Conservation (phyloP, 2,888 invertebrate species). For the Sphaerophoria taeniata region DNA sequence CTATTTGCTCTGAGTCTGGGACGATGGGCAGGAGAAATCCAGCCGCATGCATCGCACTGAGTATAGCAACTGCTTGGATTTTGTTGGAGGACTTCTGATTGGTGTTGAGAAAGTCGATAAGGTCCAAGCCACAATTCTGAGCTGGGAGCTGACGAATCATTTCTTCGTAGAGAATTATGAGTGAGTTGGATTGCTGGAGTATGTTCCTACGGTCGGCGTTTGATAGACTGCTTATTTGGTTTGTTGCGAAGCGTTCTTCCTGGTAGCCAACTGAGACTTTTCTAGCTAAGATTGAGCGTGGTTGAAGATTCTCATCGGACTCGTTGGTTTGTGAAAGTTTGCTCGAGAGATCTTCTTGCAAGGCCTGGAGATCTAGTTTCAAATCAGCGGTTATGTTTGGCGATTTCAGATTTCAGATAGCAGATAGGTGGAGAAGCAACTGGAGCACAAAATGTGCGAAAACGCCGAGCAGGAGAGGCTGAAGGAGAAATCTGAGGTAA, state of each 20-base stretch:
- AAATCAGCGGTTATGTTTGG: slow-evolving; percentile 91
- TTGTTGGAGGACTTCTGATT: slow-evolving; percentile 82
- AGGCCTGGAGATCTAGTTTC: slow-evolving; percentile 89
- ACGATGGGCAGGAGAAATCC: slow-evolving; percentile 82
- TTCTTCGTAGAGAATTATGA: slow-evolving; percentile 82
- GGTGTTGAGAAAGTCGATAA: slow-evolving; percentile 80
- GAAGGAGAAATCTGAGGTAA: too few relatives aligned
- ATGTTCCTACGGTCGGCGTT: slow-evolving; percentile 82
- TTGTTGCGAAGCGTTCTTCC: slow-evolving; percentile 85
- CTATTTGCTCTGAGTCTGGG: slow-evolving; percentile 80
- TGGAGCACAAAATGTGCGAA: too few relatives aligned
- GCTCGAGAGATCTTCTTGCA: slow-evolving; percentile 90
- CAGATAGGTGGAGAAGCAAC: too few relatives aligned
- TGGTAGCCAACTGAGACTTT: slow-evolving; percentile 90
- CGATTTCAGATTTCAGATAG: slow-evolving; percentile 93
- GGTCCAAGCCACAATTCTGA: slow-evolving; percentile 80
- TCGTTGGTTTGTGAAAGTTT: slow-evolving; percentile 79
- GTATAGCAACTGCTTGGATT: slow-evolving; percentile 81
- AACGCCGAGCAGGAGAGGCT: too few relatives aligned
- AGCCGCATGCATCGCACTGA: slow-evolving; percentile 83
- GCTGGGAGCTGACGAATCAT: slow-evolving; percentile 80
- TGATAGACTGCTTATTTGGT: slow-evolving; percentile 78
- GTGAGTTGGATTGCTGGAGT: slow-evolving; percentile 82
- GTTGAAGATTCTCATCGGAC: slow-evolving; percentile 75
- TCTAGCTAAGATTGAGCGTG: slow-evolving; percentile 79